phyloP scores from a whole-genome alignment of 2,888 invertebrate species.

The Coronaproctus castanopsis region DNA sequence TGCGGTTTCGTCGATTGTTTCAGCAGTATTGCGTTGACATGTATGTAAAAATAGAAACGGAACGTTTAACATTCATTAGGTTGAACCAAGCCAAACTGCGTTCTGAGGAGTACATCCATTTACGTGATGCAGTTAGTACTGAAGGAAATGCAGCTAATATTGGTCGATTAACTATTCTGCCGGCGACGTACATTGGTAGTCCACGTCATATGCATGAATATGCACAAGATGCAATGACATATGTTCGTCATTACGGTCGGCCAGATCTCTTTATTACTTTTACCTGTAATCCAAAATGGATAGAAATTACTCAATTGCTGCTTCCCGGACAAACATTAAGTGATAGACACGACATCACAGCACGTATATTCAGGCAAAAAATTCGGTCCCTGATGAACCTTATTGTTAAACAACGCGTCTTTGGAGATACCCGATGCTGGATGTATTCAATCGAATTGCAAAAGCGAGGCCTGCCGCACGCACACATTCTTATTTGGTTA shows the following conservation, averaged over 20 bases:
- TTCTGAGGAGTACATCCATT: conserved; percentile 21
- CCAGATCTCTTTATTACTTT: conserved; percentile 22
- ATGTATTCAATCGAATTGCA: conserved; percentile 1
- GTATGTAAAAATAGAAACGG: conserved; percentile 25
- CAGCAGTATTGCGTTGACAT: conserved; percentile 25
- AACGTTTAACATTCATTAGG: conserved; percentile 22
- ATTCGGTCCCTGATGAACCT: neutral
- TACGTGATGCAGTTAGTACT: conserved; percentile 21
- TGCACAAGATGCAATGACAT: conserved; percentile 24
- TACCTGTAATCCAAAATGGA: conserved; percentile 23
- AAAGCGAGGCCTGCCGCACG: conserved; percentile 6
- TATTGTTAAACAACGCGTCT: neutral
- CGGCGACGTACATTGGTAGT: conserved; percentile 21
- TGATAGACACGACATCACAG: conserved; percentile 5
- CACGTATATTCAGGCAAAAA: conserved; percentile 5
- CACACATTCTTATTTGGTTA: neutral
- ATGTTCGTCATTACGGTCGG: conserved; percentile 21
- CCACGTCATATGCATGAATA: conserved; percentile 23
- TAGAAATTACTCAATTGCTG: conserved; percentile 18
- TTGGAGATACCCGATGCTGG: neutral
- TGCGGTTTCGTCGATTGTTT: conserved; percentile 21
- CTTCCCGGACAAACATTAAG: conserved; percentile 12
- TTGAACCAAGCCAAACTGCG: conserved; percentile 23
- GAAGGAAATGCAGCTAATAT: conserved; percentile 19
- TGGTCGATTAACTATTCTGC: conserved; percentile 21